Evolutionary conservation across 2,888 invertebrate species (phyloP).

Genomic region (Drosophila greeni): DNA sequence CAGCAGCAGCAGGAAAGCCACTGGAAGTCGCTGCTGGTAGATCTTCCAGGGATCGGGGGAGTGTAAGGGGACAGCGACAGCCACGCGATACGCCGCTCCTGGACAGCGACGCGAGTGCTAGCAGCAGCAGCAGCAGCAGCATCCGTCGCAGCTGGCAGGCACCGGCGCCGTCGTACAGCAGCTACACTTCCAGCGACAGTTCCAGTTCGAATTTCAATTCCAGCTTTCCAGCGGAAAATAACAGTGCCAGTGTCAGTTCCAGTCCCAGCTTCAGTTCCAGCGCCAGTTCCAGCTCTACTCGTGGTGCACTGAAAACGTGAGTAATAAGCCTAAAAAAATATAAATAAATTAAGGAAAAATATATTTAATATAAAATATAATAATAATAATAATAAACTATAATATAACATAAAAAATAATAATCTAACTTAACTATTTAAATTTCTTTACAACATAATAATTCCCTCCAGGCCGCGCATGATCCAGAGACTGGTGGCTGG

Average conservation of each 20-base stretch:
- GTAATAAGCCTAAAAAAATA: too few relatives aligned
- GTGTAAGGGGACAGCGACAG: constrained; percentile 56
- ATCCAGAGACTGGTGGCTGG: constrained; percentile 85
- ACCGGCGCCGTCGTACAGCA: constrained; percentile 22
- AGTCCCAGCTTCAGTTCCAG: not conserved
- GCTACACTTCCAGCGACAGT: not conserved
- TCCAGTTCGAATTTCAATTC: constrained; percentile 9
- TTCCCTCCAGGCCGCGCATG: constrained; percentile 79
- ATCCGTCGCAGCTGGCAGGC: constrained; percentile 39
- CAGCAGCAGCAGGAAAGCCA: constrained; percentile 32
- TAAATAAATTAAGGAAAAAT: too few relatives aligned
- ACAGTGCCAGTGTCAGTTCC: constrained; percentile 14
- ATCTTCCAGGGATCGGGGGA: constrained; percentile 39
- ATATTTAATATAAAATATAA: too few relatives aligned
- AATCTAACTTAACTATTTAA: too few relatives aligned
- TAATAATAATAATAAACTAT: too few relatives aligned
- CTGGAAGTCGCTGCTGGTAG: constrained; percentile 14
- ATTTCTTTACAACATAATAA: not conserved
- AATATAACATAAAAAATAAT: too few relatives aligned
- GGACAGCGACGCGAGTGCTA: constrained; percentile 24
- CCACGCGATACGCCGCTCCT: constrained; percentile 61
- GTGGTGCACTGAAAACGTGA: constrained; percentile 75
- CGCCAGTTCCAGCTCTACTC: constrained; percentile 9
- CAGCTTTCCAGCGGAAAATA: not conserved
- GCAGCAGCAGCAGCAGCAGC: constrained; percentile 30